Percentiles rank a stretch among this genome's conserved stretches.
Conservation (phyloP, 1,140 invertebrate genomes). For the Samia ricini region DNA sequence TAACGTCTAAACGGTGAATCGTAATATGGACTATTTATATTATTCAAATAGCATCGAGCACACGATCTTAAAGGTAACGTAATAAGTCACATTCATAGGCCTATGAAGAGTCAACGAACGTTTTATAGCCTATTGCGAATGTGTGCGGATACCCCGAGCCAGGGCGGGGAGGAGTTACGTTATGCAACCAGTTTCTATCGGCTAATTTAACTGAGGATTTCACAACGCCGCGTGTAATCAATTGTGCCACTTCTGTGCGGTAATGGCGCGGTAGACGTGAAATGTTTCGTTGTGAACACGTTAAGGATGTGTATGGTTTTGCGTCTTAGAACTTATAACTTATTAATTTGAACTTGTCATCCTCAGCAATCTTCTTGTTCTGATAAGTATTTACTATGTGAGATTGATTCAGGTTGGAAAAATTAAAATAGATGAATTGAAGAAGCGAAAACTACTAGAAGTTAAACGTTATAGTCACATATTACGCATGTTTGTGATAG, state of each 20-base stretch:
- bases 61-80: neutral
- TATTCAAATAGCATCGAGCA: neutral
- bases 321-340: neutral
- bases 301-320: neutral
- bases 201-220: conserved; percentile 27
- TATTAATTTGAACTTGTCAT: no score
- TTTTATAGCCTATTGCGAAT: conserved; percentile 12
- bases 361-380: no score
- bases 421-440: no score
- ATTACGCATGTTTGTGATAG: no score
- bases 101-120: conserved; percentile 11
- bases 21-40: neutral
- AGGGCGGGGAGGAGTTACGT: conserved; percentile 1
- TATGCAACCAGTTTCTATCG: conserved; percentile 20
- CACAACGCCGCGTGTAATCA: conserved; percentile 28
- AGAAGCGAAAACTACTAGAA: no score
- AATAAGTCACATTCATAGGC: conserved; percentile 1
- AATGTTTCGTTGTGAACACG: conserved; percentile 23
- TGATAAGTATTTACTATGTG: no score
- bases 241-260: conserved; percentile 30
- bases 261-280: conserved; percentile 13
- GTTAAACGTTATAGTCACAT: no score
- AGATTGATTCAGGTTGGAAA: no score
- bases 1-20: neutral
- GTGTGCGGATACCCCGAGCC: neutral